Percentiles rank a stretch among this genome's conserved stretches.
Evolutionary conservation across 35 echinoderm and acorn worm species (phyloP).

Genomic region (Heliocidaris erythrogramma): DNA sequence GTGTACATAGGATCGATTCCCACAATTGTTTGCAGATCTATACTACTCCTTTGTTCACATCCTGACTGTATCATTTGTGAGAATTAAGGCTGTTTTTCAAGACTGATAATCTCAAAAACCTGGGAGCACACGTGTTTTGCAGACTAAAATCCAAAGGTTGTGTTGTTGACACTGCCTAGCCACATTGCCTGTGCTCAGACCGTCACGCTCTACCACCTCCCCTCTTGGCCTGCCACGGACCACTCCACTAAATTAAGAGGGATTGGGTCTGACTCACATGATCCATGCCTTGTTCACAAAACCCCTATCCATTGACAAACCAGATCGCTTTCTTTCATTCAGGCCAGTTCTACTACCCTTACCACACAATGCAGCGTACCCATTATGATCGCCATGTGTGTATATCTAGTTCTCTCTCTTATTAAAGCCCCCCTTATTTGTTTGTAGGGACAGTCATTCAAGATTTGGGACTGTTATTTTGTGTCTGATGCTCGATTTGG

Average conservation of each 20-base stretch:
- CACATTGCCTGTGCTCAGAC: not conserved
- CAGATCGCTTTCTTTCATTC: not conserved
- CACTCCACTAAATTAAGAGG: conserved; percentile 9
- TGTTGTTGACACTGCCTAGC: not conserved
- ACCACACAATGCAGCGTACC: not conserved
- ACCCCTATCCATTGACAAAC: not conserved
- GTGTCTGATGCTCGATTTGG: not conserved
- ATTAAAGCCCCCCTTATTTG: not conserved
- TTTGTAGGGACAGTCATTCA: not conserved
- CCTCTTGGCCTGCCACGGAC: not conserved
- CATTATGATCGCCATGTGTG: not conserved
- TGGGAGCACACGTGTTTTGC: not conserved
- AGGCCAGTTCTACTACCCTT: not conserved
- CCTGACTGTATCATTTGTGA: not conserved
- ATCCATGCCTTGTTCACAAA: not conserved
- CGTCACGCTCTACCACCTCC: not conserved
- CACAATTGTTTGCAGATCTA: no score
- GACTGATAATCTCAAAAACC: not conserved
- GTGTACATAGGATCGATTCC: no score
- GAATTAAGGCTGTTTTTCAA: not conserved
- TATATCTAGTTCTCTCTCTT: not conserved
- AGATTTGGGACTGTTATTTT: no score
- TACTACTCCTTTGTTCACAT: no score
- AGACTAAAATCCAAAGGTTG: not conserved
- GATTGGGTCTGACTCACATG: not conserved